Percentiles rank a stretch among this genome's conserved stretches.
These are phyloP conservation scores for Antechinus flavipes DNA, from an alignment of 2,113 vertebrate species.

Conservation along the genomic window DNA sequence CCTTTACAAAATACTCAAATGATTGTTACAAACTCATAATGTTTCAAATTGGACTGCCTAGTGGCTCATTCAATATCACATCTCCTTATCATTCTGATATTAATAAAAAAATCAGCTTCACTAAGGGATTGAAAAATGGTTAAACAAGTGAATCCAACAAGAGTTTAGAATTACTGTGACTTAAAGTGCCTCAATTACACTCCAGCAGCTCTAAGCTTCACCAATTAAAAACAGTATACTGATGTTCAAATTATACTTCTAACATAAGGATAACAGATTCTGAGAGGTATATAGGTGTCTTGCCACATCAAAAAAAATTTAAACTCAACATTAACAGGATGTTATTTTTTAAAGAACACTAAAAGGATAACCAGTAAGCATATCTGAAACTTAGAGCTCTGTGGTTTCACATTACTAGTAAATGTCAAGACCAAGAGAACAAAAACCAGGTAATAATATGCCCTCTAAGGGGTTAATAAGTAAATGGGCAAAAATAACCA, in stretches of 20 bases:
- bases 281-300: background rate
- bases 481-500: no score
- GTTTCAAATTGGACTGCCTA: background rate
- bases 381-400: background rate
- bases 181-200: background rate
- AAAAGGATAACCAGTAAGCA: background rate
- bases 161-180: background rate
- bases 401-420: background rate
- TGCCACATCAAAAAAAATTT: background rate
- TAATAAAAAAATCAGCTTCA: background rate
- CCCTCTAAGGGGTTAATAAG: no score
- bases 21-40: background rate
- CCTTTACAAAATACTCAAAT: background rate
- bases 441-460: background rate
- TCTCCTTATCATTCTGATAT: background rate
- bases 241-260: background rate
- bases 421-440: background rate
- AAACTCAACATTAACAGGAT: background rate
- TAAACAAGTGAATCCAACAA: background rate
- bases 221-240: background rate
- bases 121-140: background rate
- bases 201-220: background rate
- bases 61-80: background rate
- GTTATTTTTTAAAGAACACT: background rate
- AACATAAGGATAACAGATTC: fast-evolving